Conservation (phyloP, 2,113 vertebrate species). For the Macaca nemestrina region DNA sequence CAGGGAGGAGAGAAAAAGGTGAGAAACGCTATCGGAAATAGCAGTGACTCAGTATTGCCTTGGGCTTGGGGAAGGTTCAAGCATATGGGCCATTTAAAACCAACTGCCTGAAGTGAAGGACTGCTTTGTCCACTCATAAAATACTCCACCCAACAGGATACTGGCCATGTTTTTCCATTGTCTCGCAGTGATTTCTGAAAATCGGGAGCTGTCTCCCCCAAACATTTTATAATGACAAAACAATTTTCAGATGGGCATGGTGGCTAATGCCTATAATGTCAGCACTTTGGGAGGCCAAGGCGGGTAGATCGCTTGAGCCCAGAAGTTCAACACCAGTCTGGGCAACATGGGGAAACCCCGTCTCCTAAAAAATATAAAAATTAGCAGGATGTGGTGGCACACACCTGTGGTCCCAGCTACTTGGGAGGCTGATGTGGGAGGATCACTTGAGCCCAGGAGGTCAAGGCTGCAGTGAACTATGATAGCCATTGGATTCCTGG, state of each 20-base stretch:
- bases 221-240: neutral
- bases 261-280: too few relatives aligned
- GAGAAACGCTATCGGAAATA: neutral
- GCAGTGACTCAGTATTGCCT: neutral
- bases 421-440: too few relatives aligned
- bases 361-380: too few relatives aligned
- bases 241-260: neutral
- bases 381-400: too few relatives aligned
- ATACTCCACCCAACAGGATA: neutral
- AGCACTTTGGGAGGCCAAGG: too few relatives aligned
- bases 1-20: neutral
- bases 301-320: too few relatives aligned
- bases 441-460: too few relatives aligned
- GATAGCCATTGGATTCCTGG: too few relatives aligned
- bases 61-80: neutral
- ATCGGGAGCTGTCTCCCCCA: neutral
- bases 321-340: too few relatives aligned
- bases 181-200: constrained; percentile 35
- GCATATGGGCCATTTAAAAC: neutral
- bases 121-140: neutral
- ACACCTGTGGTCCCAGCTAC: too few relatives aligned
- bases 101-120: neutral
- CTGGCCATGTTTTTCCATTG: neutral
- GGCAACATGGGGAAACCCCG: too few relatives aligned
- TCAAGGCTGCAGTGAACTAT: too few relatives aligned